Evolutionary conservation across 2,113 vertebrate species (phyloP), one percentile per base, ranked within the genome.

Genomic region (Xyliphius kryptos): DNA sequence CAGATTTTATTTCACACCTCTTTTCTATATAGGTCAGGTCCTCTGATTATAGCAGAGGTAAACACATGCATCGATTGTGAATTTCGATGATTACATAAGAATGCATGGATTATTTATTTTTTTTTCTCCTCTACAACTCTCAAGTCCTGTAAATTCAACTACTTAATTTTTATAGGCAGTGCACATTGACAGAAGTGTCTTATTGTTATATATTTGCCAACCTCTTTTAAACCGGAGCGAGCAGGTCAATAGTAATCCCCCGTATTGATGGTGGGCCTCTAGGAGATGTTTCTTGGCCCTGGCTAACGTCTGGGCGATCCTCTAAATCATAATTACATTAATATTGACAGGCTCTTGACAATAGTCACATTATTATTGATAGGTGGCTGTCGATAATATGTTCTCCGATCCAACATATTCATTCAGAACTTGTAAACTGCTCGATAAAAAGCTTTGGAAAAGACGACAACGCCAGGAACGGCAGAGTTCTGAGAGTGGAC

Each of bases 301-400:
- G 87, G 88, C 89, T 91, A 87, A 89, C 91, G 91, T 94, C 92
- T 84, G 87, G 91, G 89, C 89, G 90, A 91, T 92, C 88, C 86
- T 80, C 83, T 96, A 92, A 91, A 95, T 98, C 94, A 98, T 96
- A 94, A 97, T 96, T 96, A 95, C 91, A 91, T 96, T 96, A 94
- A 92, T 94, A 97, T 97, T 91, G 96, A 87, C 92, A 95, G 79
- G 69, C 83, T 81, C 90, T 91, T 94, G 93, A 97, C 91, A 95
- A 92, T 93, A 91, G 83, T 85, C 85, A 83, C 90, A 89, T 95
- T 95, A 92, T 86, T 97, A 93, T 96, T 93, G 96, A 97, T 94
- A 91, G 90, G 86, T 91, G 89, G 89, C 88, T 97, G 92, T 92
- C 95, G 92, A 93, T 97, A 95, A 81, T 78, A 80, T 90, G 89